These are phyloP conservation scores for Crenuchus spilurus DNA, from an alignment of 2,797 vertebrate species.

Conservation along the genomic window DNA sequence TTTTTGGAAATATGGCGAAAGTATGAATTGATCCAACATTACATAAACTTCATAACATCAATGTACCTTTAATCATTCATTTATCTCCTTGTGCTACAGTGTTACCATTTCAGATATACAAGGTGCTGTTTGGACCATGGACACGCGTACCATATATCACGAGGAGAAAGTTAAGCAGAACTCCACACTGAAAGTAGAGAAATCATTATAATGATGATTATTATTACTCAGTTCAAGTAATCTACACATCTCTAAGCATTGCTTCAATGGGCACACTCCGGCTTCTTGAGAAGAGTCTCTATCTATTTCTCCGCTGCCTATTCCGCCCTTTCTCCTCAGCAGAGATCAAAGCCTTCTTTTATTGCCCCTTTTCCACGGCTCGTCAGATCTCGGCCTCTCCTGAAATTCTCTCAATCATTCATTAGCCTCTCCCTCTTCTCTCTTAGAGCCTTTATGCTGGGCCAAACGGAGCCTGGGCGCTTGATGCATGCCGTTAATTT, in stretches of 20 bases:
- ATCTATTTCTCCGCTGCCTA: constrained; percentile 19
- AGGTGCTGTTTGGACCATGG: no score
- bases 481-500: constrained; percentile 68
- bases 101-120: no score
- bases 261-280: background rate
- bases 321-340: constrained; percentile 29
- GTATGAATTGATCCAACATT: no score
- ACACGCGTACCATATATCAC: background rate
- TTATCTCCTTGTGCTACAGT: no score
- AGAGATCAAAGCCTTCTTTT: constrained; percentile 54
- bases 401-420: constrained; percentile 70
- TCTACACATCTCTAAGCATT: constrained; percentile 22
- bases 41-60: no score
- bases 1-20: no score
- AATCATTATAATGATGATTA: constrained; percentile 18
- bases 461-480: background rate
- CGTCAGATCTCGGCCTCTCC: constrained; percentile 54
- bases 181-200: background rate
- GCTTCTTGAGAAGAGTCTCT: constrained; percentile 15
- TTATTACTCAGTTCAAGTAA: constrained; percentile 44
- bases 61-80: no score
- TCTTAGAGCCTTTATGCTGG: constrained; percentile 38
- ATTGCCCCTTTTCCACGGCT: constrained; percentile 57
- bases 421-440: constrained; percentile 49
- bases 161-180: background rate